Base-by-base conservation (phyloP, 2,888 invertebrate genomes). In the Phragmatobia fuliginosa region DNA sequence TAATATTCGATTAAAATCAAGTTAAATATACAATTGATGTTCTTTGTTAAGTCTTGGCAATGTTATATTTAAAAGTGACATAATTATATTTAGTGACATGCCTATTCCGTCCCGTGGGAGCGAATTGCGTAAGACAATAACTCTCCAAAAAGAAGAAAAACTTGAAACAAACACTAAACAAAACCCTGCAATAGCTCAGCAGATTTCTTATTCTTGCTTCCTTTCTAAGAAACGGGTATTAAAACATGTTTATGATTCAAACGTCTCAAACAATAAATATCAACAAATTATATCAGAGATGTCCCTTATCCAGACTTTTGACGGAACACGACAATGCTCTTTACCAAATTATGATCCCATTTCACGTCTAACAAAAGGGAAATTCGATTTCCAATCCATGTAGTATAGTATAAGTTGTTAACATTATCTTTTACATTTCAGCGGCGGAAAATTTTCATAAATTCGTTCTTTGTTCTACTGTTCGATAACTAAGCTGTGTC, bases 261-360 rank as follows among this genome's bases (percentile, higher is more conserved):
- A 18, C 18, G 21, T 7, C 38, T 38, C 45, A 45, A 10, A 33
- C 33, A 7, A 41, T 18, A 41, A 18, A 45, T 45, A 45, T 45
- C 14, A 45, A 45, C 21, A 45, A 21, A 45, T 21, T 4, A 25
- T 25, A 28, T 4, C 52, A 25, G 10, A 14, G 1, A n/a, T 59
- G 21, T 59, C 21, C 3, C 59, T 32, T 31, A 18, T 7, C 32
- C 18, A 32, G 21, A 32, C 59, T 28, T 28, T 2, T n/a, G 28
- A 25, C 3, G 25, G 11, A 52, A 52, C 52, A 52, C 25, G 49
- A 63, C n/a, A 18, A 16, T 33, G 25, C 64, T 52, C 64, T 64
- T 41, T 36, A n/a, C 38, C 18, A 28, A 63, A 60, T 65, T 61
- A 60, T 52, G 31, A 31, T 63, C 63, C 33, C 28, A 58, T 58